Evolutionary conservation across 64 coral and sea anemone genomes (phyloP).

Genomic region (Stichodactyla helianthus): DNA sequence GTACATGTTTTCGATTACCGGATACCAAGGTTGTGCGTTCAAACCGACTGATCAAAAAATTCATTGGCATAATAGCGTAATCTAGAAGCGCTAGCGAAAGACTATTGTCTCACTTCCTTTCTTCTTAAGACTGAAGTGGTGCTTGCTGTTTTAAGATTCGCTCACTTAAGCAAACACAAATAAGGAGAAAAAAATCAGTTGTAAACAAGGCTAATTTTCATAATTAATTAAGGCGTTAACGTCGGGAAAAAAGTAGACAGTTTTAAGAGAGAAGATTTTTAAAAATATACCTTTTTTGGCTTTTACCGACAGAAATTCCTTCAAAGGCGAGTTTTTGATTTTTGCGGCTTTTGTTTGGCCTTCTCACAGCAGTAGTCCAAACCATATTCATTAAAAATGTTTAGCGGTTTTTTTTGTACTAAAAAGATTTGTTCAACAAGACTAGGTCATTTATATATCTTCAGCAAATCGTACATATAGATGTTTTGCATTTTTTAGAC

Average conservation of each 20-base stretch:
- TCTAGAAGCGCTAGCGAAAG: neutral
- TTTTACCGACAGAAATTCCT: neutral
- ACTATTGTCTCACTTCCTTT: neutral
- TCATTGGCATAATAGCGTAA: neutral
- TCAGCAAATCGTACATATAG: no score
- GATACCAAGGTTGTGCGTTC: neutral
- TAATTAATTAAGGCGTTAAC: constrained; percentile 3
- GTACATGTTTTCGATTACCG: neutral
- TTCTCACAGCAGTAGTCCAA: neutral
- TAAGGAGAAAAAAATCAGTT: no score
- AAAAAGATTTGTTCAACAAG: neutral
- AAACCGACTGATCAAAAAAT: neutral
- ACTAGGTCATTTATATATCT: neutral
- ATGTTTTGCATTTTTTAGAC: no score
- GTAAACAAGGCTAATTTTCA: neutral
- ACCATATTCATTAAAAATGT: neutral
- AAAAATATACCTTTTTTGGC: neutral
- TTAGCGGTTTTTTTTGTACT: neutral
- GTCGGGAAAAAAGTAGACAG: neutral
- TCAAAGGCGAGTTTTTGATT: neutral
- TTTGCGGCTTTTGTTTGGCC: neutral
- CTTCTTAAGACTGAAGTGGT: neutral
- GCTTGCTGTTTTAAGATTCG: neutral
- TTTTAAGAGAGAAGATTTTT: neutral
- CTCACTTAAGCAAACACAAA: neutral